These are phyloP conservation scores for Drosophila subobscura DNA, from an alignment of 1,140 invertebrate genomes.

Conservation along the genomic window DNA sequence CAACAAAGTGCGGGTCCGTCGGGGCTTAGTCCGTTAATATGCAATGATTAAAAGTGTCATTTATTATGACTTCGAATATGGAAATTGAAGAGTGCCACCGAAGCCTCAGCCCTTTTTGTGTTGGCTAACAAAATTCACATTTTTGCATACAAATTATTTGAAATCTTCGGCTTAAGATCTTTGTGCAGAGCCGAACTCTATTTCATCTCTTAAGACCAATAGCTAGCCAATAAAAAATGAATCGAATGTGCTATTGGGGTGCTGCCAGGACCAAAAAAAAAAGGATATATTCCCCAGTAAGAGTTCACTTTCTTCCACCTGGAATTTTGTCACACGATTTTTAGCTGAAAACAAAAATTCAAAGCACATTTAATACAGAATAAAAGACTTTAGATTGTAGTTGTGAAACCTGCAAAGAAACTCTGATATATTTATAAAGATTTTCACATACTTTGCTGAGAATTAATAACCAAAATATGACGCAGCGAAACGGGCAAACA, in stretches of 20 bases:
- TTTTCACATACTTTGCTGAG: conserved; percentile 5
- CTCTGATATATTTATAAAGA: not conserved
- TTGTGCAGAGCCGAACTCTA: no score
- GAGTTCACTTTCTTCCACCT: no score
- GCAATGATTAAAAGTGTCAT: conserved; percentile 81
- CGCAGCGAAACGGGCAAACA: conserved; percentile 56
- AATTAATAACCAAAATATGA: conserved; percentile 61
- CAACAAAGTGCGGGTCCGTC: conserved; percentile 51
- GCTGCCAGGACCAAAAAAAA: no score
- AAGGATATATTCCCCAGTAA: no score
- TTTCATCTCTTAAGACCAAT: no score
- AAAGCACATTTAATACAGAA: no score
- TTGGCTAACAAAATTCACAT: conserved; percentile 12
- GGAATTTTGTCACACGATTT: no score
- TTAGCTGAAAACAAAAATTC: no score
- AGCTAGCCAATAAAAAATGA: no score
- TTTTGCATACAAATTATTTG: not conserved
- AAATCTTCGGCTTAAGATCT: not conserved
- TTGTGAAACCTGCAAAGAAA: not conserved
- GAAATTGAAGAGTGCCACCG: conserved; percentile 15
- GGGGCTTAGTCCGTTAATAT: conserved; percentile 71
- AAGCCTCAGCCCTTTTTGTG: not conserved
- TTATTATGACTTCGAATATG: conserved; percentile 60
- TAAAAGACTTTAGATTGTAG: no score
- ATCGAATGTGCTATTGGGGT: no score